Evolutionary conservation across 2,113 vertebrate genomes (phyloP).

Genomic region (Connochaetes taurinus): DNA sequence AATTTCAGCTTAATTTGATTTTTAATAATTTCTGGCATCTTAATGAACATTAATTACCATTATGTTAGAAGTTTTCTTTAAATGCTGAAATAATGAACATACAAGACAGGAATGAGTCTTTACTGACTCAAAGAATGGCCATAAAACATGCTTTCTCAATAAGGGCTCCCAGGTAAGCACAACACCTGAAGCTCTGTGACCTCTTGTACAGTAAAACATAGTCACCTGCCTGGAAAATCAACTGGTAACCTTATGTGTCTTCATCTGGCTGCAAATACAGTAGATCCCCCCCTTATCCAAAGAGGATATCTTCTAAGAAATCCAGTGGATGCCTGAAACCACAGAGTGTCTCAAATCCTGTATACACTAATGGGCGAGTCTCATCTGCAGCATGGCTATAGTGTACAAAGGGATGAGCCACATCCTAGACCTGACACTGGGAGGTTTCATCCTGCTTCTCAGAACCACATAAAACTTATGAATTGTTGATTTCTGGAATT

Average conservation of each 20-base stretch:
- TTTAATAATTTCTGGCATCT: neutral
- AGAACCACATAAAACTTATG: neutral
- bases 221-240: neutral
- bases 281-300: neutral
- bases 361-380: neutral
- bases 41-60: neutral
- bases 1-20: neutral
- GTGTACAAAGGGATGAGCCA: neutral
- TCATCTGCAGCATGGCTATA: neutral
- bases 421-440: neutral
- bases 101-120: neutral
- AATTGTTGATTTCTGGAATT: neutral
- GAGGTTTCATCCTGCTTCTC: neutral
- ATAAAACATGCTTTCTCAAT: neutral
- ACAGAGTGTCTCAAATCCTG: neutral
- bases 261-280: neutral
- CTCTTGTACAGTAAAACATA: neutral
- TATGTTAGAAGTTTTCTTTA: neutral
- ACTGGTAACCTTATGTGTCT: neutral
- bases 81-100: neutral
- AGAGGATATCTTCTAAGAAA: neutral
- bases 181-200: neutral
- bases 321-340: neutral
- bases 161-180: neutral
- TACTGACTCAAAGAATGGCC: neutral